Evolutionary conservation across 2,888 invertebrate genomes (phyloP).

Genomic region (Noctua janthina): DNA sequence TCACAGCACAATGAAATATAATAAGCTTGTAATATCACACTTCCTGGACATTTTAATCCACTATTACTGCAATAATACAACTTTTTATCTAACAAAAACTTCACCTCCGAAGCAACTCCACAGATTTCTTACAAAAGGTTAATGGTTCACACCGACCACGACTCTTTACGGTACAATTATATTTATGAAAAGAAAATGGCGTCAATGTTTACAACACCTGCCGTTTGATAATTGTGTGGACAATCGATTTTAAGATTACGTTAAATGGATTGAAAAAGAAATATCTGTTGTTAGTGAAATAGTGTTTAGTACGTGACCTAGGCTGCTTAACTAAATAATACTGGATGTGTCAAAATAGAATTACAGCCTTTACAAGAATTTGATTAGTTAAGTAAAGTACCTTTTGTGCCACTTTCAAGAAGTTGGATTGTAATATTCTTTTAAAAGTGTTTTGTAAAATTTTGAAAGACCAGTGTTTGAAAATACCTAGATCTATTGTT

Average conservation of each 20-base stretch:
- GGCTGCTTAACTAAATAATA: neutral
- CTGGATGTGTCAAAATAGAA: slow-evolving; percentile 22
- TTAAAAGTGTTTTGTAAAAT: neutral
- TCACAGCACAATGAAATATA: neutral
- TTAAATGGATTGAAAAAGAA: slow-evolving; percentile 36
- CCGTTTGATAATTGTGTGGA: slow-evolving; percentile 49
- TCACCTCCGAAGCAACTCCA: neutral
- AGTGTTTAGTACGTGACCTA: slow-evolving; percentile 28
- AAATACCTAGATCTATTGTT: neutral
- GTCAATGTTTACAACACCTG: slow-evolving; percentile 61
- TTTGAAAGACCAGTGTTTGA: neutral
- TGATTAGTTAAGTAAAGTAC: neutral
- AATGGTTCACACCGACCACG: slow-evolving; percentile 60
- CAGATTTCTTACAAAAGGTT: slow-evolving; percentile 45
- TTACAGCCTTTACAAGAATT: neutral
- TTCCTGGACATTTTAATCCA: neutral
- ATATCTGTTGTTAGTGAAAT: slow-evolving; percentile 26
- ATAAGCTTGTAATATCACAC: neutral
- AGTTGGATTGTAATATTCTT: neutral
- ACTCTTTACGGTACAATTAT: slow-evolving; percentile 53
- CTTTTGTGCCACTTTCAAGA: neutral
- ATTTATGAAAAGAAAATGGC: slow-evolving; percentile 55
- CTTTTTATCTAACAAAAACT: slow-evolving; percentile 2
- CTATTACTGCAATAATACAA: slow-evolving; percentile 3
- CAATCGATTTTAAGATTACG: slow-evolving; percentile 56